phyloP scores from a whole-genome alignment of 2,797 vertebrate species.

The Chrysocyon brachyurus region DNA sequence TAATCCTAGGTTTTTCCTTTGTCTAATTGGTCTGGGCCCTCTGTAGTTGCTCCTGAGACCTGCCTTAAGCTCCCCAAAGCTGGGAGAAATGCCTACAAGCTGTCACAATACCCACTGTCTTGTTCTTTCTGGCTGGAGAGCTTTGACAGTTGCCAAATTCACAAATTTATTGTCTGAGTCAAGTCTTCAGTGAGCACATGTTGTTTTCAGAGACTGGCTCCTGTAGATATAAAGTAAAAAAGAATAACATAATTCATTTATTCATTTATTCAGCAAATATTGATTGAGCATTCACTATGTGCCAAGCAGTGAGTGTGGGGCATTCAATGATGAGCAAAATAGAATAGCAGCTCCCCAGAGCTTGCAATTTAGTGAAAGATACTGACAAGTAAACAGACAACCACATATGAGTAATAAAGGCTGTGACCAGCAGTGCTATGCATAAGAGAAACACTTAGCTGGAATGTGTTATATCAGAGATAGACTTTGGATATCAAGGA shows the following conservation, averaged over 20 bases:
- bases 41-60: background rate
- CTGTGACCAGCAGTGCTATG: background rate
- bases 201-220: slow-evolving; percentile 4
- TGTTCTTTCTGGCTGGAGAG: background rate
- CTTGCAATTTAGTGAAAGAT: background rate
- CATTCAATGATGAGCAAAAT: background rate
- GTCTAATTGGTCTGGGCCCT: background rate
- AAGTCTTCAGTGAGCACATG: background rate
- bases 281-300: background rate
- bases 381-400: background rate
- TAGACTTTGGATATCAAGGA: background rate
- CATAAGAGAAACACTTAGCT: background rate
- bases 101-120: background rate
- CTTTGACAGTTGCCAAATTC: background rate
- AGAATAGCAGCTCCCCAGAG: background rate
- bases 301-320: background rate
- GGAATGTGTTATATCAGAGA: background rate
- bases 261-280: slow-evolving; percentile 21
- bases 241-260: background rate
- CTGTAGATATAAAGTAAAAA: slow-evolving; percentile 24
- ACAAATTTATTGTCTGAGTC: slow-evolving; percentile 37
- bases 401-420: background rate
- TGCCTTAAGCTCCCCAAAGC: background rate
- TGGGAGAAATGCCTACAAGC: background rate
- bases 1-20: slow-evolving; percentile 1